Base-by-base conservation (phyloP, 1,140 invertebrate genomes). In the Venustaconcha ellipsiformis region DNA sequence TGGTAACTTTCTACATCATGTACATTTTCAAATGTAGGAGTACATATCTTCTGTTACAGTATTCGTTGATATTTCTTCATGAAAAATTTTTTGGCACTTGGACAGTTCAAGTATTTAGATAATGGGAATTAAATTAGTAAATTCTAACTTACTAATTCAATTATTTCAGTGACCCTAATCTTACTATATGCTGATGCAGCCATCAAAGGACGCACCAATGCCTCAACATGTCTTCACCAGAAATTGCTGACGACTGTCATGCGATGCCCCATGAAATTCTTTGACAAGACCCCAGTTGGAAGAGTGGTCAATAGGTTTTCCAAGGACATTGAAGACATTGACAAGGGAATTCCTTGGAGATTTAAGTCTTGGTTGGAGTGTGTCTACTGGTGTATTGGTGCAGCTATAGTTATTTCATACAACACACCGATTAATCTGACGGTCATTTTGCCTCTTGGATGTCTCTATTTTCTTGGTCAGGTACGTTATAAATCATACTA, bases 171-270 rank as follows among this genome's bases (percentile, higher is more conserved):
- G 37, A 30, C 56, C 56, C 2, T 67, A 18, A 67, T 67, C 12
- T 37, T 67, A 15, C 18, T n/a, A 48, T 67, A 48, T 37, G n/a
- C 80, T 18, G 60, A 78, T 14, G 57, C 73, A 1, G 14, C 70
- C 12, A 75, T 79, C 1, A 48, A 59, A 23, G 37, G 3, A 37
- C 1, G 37, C 8, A 37, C 2, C 37, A 37, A 37, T 37, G 37
- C 37, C 1, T 37, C 3, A 37, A 37, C 37, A 0, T 37, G 37
- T 37, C 37, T 97, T 83, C 96, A 98, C 92, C 88, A 92, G 78
- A 86, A 92, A 74, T 92, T 97, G 89, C 91, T 98, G 87, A 83
- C 89, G 72, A 93, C 93, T 84, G 69, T 87, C 55, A 78, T 88
- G 1, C 73, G 78, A 23, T 89, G 89, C 59, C 91, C 92, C 57